Conservation (phyloP, 2,113 vertebrate species). For the Motacilla tschutschensis region DNA sequence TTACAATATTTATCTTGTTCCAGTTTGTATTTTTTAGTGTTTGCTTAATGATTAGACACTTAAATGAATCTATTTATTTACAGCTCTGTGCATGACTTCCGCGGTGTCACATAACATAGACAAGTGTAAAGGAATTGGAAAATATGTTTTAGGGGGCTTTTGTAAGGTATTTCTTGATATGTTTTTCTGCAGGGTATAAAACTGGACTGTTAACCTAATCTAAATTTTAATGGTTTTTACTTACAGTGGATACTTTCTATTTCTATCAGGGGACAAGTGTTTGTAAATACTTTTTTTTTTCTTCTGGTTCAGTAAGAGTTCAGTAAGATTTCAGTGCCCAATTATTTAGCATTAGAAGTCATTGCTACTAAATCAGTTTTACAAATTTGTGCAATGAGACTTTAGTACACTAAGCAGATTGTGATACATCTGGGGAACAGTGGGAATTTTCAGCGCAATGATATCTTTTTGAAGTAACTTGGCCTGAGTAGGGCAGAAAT, state of each 20-base stretch:
- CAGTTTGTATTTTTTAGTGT: background rate
- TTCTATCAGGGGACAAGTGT: background rate
- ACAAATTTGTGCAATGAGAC: background rate
- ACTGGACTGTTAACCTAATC: background rate
- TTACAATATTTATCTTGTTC: background rate
- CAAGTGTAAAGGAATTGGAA: background rate
- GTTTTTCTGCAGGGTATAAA: background rate
- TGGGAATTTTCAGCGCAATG: background rate
- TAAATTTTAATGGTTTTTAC: background rate
- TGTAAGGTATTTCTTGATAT: background rate
- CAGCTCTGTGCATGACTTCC: background rate
- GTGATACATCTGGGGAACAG: background rate
- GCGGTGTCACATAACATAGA: background rate
- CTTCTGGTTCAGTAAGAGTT: background rate
- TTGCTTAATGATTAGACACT: background rate
- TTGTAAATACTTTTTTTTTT: background rate
- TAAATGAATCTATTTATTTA: background rate
- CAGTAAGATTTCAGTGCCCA: background rate
- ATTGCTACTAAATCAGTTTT: background rate
- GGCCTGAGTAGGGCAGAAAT: background rate
- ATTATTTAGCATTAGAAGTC: background rate
- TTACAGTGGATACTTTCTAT: background rate
- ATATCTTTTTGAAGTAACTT: background rate
- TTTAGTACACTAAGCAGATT: background rate
- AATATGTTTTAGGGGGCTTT: background rate